Percentiles rank a stretch among this genome's conserved stretches.
Evolutionary conservation across 1,140 invertebrate species (phyloP).

Genomic region (Zaprionus inermis): DNA sequence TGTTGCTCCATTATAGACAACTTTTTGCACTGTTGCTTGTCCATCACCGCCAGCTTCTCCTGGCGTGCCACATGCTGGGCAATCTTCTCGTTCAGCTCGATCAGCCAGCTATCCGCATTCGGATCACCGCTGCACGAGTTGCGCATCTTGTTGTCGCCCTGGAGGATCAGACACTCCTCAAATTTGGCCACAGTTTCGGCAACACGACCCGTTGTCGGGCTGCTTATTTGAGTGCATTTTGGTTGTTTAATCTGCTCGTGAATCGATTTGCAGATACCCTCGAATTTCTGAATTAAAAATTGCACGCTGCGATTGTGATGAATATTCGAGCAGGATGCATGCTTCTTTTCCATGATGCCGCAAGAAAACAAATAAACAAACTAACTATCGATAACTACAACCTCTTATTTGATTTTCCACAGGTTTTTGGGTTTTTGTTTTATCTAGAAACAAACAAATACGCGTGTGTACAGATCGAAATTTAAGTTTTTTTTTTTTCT

Average conservation of each 20-base stretch:
- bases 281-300: slow-evolving; percentile 28
- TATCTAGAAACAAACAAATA: too few species aligned
- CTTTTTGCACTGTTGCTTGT: not conserved
- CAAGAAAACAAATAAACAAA: not conserved
- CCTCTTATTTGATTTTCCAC: too few species aligned
- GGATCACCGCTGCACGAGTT: not conserved
- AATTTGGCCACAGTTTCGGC: slow-evolving; percentile 30
- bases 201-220: not conserved
- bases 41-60: not conserved
- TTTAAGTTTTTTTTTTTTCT: not conserved
- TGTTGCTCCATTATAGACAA: not conserved
- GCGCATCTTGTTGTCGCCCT: not conserved
- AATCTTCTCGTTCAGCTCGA: not conserved
- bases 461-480: not conserved
- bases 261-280: slow-evolving; percentile 14
- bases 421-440: too few species aligned
- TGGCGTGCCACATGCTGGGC: not conserved
- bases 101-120: not conserved
- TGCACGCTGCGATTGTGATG: slow-evolving; percentile 1
- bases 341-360: not conserved
- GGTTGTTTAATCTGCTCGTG: not conserved
- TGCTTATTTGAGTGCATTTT: not conserved
- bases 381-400: too few species aligned
- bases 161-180: slow-evolving; percentile 6
- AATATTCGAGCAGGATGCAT: not conserved